Percentiles rank a stretch among this genome's conserved stretches.
Conservation (phyloP, 2,797 vertebrate species). For the Protonibea diacanthus region DNA sequence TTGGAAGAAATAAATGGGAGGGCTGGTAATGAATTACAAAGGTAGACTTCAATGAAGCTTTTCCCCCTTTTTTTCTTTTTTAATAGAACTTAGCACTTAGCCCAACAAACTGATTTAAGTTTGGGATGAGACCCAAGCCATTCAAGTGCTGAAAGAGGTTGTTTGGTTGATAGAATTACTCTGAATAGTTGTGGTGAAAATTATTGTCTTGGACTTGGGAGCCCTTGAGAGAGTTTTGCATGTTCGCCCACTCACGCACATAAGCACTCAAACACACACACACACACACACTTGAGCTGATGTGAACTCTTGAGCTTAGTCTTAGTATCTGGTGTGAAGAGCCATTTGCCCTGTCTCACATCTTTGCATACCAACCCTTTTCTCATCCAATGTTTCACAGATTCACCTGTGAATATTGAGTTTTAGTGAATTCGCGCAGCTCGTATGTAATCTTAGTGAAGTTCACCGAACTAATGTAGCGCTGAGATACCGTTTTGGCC, state of each 20-base stretch:
- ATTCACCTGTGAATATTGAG: slow-evolving; percentile 58
- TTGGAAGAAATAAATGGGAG: slow-evolving; percentile 39
- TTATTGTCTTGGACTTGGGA: slow-evolving; percentile 56
- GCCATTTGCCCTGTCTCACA: slow-evolving; percentile 60
- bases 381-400: slow-evolving; percentile 45
- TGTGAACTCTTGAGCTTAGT: slow-evolving; percentile 36
- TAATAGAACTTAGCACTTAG: slow-evolving; percentile 64
- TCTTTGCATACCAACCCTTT: slow-evolving; percentile 42
- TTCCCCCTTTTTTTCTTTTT: slow-evolving; percentile 23
- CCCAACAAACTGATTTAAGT: slow-evolving; percentile 53
- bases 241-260: slow-evolving; percentile 5
- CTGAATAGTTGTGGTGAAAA: slow-evolving; percentile 51
- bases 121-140: slow-evolving; percentile 62
- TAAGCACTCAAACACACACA: slow-evolving; percentile 8
- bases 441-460: slow-evolving; percentile 26
- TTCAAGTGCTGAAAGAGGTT: slow-evolving; percentile 36
- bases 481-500: background rate
- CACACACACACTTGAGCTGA: slow-evolving; percentile 8
- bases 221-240: slow-evolving; percentile 41
- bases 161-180: slow-evolving; percentile 45
- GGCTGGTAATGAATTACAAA: slow-evolving; percentile 63
- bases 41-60: slow-evolving; percentile 50
- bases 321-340: slow-evolving; percentile 71
- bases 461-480: slow-evolving; percentile 9
- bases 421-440: slow-evolving; percentile 40